Base-by-base conservation (phyloP, 2,888 invertebrate species). In the Diadromus collaris region DNA sequence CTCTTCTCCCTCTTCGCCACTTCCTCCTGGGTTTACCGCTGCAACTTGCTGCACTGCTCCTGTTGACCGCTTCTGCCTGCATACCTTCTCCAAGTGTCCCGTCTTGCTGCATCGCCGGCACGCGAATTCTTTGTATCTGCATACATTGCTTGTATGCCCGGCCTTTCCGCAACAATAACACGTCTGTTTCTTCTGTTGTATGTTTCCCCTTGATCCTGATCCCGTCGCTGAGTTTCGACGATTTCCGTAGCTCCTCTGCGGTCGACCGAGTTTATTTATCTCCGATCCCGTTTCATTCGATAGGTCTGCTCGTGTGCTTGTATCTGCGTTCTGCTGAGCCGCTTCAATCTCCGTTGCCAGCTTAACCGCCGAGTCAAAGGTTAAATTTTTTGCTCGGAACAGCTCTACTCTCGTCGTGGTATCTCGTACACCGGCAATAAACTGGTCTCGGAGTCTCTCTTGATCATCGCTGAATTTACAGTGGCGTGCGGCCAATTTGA, bases 181-280 rank as follows among this genome's bases (percentile, higher is more conserved):
- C 29, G 46, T 64, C 16, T n/a, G 46, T 16, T 3, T 16, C 2
- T n/a, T 64, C 27, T 7, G 63, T 29, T 46, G 63, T n/a, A 9
- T 16, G 44, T 10, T 46, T 9, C 21, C 21, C 13, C 38, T 24
- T 44, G 63, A 16, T 27, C 6, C 24, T 13, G 63, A 63, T 29
- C 27, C 44, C 10, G 44, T 7, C 46, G 63, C 7, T 24, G 46
- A 46, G 7, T 24, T 46, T 64, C 44, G 27, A 6, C 44, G 46
- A 21, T 13, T 44, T 44, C 44, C 6, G 63, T 64, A 13, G 29
- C 7, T 29, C 7, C 24, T 24, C 10, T 46, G 63, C 29, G 16
- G 63, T 46, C 63, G 27, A 64, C 46, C 63, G 44, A 44, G 63
- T 64, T 27, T 64, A 9, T 64, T 64, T 64, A 64, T 46, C 10